These are phyloP conservation scores for Ormyrus thymus DNA, from an alignment of 2,888 invertebrate genomes.

Conservation along the genomic window DNA sequence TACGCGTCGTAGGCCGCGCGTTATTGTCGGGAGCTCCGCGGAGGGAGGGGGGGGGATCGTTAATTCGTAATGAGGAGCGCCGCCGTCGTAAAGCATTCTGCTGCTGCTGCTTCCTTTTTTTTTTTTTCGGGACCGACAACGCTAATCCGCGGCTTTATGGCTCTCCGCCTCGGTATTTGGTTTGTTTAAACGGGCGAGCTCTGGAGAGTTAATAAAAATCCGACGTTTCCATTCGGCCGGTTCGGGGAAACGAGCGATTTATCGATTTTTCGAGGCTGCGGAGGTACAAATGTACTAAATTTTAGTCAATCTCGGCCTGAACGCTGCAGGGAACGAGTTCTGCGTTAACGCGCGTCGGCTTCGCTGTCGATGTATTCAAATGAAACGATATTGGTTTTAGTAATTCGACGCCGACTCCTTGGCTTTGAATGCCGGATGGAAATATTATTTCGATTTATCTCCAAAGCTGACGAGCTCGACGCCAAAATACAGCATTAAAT, in stretches of 20 bases:
- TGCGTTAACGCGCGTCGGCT: no score
- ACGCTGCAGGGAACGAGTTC: no score
- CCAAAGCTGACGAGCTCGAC: no score
- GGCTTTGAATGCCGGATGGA: no score
- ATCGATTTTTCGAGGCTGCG: background rate
- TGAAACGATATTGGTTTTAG: no score
- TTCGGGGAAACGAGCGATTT: constrained; percentile 34
- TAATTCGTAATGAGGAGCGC: constrained; percentile 53
- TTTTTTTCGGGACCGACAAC: background rate
- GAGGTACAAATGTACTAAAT: no score
- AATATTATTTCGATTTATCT: no score
- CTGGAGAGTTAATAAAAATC: constrained; percentile 47
- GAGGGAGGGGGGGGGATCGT: constrained; percentile 29
- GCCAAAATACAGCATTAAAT: no score
- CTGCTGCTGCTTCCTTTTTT: background rate
- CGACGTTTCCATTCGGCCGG: constrained; percentile 33
- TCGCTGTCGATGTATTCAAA: no score
- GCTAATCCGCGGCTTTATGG: constrained; percentile 44
- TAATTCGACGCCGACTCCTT: no score
- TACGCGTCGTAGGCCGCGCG: constrained; percentile 40
- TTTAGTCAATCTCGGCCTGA: no score
- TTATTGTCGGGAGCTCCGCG: constrained; percentile 1
- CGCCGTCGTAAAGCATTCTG: constrained; percentile 41
- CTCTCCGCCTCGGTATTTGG: constrained; percentile 25
- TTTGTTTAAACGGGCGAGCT: constrained; percentile 40